Percentiles rank a stretch among this genome's conserved stretches.
Evolutionary conservation across 2,888 invertebrate genomes (phyloP).

Genomic region (Trachelus iudaicus): DNA sequence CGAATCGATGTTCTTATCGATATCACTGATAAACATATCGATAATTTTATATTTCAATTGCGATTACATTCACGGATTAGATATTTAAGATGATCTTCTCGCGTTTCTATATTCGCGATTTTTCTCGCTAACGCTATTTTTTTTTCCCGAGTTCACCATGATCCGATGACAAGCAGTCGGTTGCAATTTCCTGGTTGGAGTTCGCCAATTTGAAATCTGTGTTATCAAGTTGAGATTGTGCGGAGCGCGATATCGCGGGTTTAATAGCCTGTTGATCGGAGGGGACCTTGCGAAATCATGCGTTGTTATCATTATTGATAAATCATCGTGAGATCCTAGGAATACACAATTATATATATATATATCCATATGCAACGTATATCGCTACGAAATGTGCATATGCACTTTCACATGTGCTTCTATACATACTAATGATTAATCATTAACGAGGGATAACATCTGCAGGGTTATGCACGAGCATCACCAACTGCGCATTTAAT

Average conservation of each 20-base stretch:
- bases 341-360: background rate
- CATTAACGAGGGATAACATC: background rate
- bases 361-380: background rate
- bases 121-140: background rate
- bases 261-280: background rate
- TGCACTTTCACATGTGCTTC: background rate
- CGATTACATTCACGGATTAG: background rate
- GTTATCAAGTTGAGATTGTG: background rate
- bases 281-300: background rate
- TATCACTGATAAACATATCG: background rate
- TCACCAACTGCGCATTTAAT: background rate
- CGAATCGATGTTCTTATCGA: background rate
- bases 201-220: background rate
- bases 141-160: background rate
- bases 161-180: background rate
- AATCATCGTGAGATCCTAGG: background rate
- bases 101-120: background rate
- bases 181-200: background rate
- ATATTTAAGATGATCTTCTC: background rate
- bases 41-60: background rate
- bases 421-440: background rate
- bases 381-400: background rate
- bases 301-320: background rate
- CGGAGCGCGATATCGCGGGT: background rate
- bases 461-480: background rate